Conservation (phyloP, 2,113 vertebrate species). For the Romanogobio albipinnatus region DNA sequence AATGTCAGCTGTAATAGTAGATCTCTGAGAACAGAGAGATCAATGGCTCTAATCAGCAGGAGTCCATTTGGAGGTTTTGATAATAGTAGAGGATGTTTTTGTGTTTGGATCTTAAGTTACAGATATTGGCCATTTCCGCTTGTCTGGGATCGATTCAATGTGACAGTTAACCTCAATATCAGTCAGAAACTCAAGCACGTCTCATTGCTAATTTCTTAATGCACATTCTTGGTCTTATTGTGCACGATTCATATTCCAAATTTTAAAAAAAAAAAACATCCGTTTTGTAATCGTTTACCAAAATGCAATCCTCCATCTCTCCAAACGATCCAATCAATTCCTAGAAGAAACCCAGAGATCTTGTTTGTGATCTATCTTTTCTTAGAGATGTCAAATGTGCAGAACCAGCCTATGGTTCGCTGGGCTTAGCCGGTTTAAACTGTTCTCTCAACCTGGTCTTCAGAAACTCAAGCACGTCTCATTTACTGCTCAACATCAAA, state of each 20-base stretch:
- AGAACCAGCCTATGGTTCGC: neutral
- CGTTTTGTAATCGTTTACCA: no score
- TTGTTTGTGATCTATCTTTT: neutral
- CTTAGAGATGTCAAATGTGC: neutral
- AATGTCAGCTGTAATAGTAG: neutral
- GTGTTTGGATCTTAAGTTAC: neutral
- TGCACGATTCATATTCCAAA: neutral
- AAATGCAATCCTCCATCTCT: neutral
- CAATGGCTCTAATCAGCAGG: conserved; percentile 10
- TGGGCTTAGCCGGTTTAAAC: no score
- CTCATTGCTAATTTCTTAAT: neutral
- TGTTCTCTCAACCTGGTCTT: no score
- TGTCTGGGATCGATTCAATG: neutral
- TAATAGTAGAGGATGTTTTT: neutral
- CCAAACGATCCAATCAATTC: neutral
- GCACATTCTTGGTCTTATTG: neutral
- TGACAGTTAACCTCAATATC: neutral
- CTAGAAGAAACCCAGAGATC: neutral
- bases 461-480: no score
- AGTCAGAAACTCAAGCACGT: conserved; percentile 10
- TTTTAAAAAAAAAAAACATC: neutral
- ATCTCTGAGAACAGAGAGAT: conserved; percentile 11
- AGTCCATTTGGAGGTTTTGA: neutral
- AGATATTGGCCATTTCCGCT: neutral
- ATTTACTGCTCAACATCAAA: no score